These are phyloP conservation scores for Procambarus virginalis DNA, from an alignment of 1,140 invertebrate species.

Conservation along the genomic window DNA sequence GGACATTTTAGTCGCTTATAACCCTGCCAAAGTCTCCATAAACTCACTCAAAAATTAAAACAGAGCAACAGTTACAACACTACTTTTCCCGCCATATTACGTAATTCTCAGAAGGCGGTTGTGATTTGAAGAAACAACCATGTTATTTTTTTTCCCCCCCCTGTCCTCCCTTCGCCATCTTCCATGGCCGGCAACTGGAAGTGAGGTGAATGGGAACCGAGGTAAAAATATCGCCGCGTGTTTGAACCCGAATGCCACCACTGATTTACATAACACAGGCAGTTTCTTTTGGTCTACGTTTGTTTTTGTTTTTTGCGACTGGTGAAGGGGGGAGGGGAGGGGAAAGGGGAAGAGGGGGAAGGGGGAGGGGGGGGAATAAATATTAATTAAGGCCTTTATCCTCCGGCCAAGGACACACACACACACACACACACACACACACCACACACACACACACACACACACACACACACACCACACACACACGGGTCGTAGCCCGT, in stretches of 20 bases:
- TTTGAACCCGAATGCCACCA: conserved; percentile 15
- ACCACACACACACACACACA: too few species aligned
- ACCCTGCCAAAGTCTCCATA: not conserved
- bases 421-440: too few species aligned
- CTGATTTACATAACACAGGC: conserved; percentile 51
- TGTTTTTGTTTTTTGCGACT: conserved; percentile 31
- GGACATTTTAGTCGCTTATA: conserved; percentile 38
- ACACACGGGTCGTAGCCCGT: not conserved
- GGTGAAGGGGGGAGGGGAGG: not conserved
- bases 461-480: not conserved
- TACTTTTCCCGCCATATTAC: too few species aligned
- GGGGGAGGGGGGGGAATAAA: conserved; percentile 19
- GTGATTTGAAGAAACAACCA: not conserved
- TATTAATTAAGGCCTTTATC: conserved; percentile 40
- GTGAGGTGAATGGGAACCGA: not conserved
- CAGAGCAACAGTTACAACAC: not conserved
- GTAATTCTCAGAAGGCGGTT: not conserved
- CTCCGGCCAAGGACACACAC: not conserved
- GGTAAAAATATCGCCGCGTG: conserved; percentile 14
- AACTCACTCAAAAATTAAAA: too few species aligned
- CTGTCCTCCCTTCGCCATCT: not conserved
- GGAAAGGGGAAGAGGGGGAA: not conserved
- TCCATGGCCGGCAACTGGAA: not conserved
- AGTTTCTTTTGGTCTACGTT: conserved; percentile 19
- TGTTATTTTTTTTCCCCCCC: not conserved